Base-by-base conservation (phyloP, 1,140 invertebrate species). In the Musca vetustissima region DNA sequence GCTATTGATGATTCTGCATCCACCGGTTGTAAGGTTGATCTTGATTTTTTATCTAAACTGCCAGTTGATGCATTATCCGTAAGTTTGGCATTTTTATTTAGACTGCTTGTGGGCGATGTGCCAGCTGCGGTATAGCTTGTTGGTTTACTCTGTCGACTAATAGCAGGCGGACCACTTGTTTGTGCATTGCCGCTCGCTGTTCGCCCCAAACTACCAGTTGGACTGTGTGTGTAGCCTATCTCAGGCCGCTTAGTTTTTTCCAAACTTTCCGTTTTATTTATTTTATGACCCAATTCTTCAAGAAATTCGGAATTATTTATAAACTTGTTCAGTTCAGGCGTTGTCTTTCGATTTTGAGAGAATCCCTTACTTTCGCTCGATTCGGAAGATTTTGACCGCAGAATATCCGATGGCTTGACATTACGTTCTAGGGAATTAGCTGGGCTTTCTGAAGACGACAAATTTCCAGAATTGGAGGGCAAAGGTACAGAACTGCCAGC, bases 331-430 rank as follows among this genome's bases (percentile, higher is more conserved):
- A 82, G 71, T 66, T 82, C 80, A 1, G 80, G 78, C n/a, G 80
- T 81, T 24, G 80, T 82, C 69, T 80, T 78, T 0, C 80, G 69
- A 59, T 82, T 80, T 7, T 74, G 68, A 0, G 75, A 69, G 32
- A 64, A 50, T 17, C 75, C 70, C 48, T 82, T 83, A 0, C 74
- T 72, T 36, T 82, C 81, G 68, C 81, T 68, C 70, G 78, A 74
- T 65, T 82, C 80, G 1, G 77, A 76, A 2, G 80, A 82, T 69
- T 83, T 82, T 64, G 81, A 79, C 1, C 80, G 72, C 17, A 83
- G 67, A 24, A 82, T 79, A 57, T 82, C 80, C 43, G 80, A 82
- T 64, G 81, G 81, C 72, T 83, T 83, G 14, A 83, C 74, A 64
- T 83, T 81, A 1, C 80, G 76, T 66, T 82, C 80, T 49, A 82